Evolutionary conservation across 2,888 invertebrate genomes (phyloP).

Genomic region (Rhagophthalmus giganteus): DNA sequence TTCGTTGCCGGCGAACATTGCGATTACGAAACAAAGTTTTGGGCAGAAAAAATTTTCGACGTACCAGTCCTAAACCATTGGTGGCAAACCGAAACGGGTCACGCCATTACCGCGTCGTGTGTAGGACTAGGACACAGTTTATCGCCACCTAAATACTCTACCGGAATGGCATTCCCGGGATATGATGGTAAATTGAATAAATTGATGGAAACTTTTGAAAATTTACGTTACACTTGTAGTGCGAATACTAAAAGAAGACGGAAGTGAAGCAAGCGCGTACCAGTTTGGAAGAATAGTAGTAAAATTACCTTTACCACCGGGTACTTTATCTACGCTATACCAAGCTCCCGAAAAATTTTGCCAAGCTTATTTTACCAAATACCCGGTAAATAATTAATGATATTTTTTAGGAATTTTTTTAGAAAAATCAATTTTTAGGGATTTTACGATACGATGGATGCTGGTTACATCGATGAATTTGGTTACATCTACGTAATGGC

Average conservation of each 20-base stretch:
- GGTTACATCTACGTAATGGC: slow-evolving; percentile 89
- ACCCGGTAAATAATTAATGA: slow-evolving; percentile 64
- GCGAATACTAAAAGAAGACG: slow-evolving; percentile 68
- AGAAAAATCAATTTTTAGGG: slow-evolving; percentile 71
- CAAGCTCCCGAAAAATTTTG: slow-evolving; percentile 78
- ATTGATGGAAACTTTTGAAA: slow-evolving; percentile 1
- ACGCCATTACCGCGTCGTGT: slow-evolving; percentile 84
- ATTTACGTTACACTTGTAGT: slow-evolving; percentile 57
- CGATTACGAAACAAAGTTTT: slow-evolving; percentile 83
- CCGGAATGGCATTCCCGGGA: slow-evolving; percentile 87
- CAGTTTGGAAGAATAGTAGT: slow-evolving; percentile 84
- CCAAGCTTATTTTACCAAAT: slow-evolving; percentile 79
- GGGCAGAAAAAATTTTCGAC: slow-evolving; percentile 72
- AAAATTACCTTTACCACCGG: slow-evolving; percentile 88
- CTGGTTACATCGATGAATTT: slow-evolving; percentile 80
- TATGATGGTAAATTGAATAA: slow-evolving; percentile 69
- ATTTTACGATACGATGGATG: slow-evolving; percentile 94
- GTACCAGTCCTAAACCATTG: slow-evolving; percentile 87
- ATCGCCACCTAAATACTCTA: slow-evolving; percentile 71
- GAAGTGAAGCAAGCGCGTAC: slow-evolving; percentile 66
- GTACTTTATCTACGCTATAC: slow-evolving; percentile 82
- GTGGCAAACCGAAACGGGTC: slow-evolving; percentile 98
- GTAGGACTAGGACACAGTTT: slow-evolving; percentile 73
- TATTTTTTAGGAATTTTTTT: not conserved
- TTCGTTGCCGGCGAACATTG: slow-evolving; percentile 93